Percentiles rank a stretch among this genome's conserved stretches.
phyloP scores from a whole-genome alignment of 2,797 vertebrate genomes.

The Pempheris klunzingeri region DNA sequence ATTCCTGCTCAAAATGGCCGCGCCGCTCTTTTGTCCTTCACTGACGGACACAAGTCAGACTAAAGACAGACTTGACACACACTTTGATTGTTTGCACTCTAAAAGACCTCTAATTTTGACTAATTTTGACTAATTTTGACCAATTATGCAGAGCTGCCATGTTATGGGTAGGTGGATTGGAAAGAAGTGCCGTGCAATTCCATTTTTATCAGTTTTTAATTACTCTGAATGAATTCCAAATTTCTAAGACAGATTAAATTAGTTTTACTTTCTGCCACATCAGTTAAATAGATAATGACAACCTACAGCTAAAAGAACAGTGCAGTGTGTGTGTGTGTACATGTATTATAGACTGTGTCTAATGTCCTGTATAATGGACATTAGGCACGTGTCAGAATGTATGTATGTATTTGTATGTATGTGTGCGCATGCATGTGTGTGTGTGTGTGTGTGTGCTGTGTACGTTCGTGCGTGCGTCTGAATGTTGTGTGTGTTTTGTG shows the following conservation, averaged over 20 bases:
- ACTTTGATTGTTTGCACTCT: constrained; percentile 20
- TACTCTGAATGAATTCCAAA: constrained; percentile 34
- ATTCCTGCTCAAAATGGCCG: constrained; percentile 19
- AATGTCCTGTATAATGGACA: neutral
- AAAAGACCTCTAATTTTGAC: too few relatives aligned
- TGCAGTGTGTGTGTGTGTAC: neutral
- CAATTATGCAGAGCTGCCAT: constrained; percentile 15
- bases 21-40: constrained; percentile 50
- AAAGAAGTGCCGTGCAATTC: constrained; percentile 37
- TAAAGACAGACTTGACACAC: neutral
- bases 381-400: neutral
- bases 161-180: constrained; percentile 16
- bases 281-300: constrained; percentile 35
- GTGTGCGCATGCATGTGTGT: neutral
- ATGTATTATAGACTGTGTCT: neutral
- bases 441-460: neutral
- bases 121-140: constrained; percentile 33
- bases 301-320: neutral
- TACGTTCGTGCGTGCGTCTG: neutral
- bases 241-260: constrained; percentile 37
- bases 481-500: constrained; percentile 27
- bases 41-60: constrained; percentile 21
- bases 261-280: constrained; percentile 6
- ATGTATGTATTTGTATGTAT: constrained; percentile 8
- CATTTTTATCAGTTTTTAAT: constrained; percentile 63